phyloP scores from a whole-genome alignment of 2,888 invertebrate genomes.

The Gandaritis pyraliata region DNA sequence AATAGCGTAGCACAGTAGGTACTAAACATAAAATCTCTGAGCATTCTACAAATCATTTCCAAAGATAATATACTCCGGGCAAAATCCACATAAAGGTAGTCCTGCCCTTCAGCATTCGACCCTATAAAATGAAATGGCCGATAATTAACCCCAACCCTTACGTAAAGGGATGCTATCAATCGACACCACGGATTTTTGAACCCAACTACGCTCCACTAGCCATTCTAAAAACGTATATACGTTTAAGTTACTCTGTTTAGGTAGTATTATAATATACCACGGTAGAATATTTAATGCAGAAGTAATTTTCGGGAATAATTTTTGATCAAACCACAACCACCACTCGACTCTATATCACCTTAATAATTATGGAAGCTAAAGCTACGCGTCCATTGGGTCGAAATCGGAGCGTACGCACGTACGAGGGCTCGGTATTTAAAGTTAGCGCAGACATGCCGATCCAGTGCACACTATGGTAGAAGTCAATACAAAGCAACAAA shows the following conservation, averaged over 20 bases:
- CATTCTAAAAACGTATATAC: not conserved
- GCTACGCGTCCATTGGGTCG: no score
- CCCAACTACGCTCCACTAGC: constrained; percentile 2
- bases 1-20: no score
- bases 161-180: constrained; percentile 30
- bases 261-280: no score
- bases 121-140: constrained; percentile 63
- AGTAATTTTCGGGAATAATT: not conserved
- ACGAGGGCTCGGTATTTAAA: no score
- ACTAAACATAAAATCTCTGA: no score
- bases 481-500: no score
- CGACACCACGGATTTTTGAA: constrained; percentile 13
- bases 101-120: constrained; percentile 48
- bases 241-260: no score
- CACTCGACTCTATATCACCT: not conserved
- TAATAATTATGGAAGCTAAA: not conserved
- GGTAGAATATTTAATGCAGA: not conserved
- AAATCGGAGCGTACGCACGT: no score
- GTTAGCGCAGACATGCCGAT: no score
- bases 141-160: constrained; percentile 58
- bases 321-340: not conserved
- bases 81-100: constrained; percentile 42
- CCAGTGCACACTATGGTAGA: no score
- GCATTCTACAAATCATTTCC: no score
- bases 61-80: not conserved